Evolutionary conservation across 1,140 invertebrate species (phyloP).

Genomic region (Acromyrmex echinatior): DNA sequence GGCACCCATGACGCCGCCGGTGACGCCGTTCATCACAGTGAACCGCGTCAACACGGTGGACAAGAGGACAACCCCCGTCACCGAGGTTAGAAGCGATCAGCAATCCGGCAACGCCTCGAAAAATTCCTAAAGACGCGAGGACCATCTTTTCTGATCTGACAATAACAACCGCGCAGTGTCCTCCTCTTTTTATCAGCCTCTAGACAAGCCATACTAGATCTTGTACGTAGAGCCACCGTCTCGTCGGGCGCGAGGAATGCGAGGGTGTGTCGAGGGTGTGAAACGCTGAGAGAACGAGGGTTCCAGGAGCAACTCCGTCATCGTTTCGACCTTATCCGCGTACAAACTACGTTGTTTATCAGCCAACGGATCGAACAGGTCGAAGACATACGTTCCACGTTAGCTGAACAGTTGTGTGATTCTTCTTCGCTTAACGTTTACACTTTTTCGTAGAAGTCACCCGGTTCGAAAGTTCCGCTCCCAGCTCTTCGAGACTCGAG

Average conservation of each 20-base stretch:
- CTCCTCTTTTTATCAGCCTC: slow-evolving; percentile 41
- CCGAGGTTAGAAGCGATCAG: slow-evolving; percentile 84
- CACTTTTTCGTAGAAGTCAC: slow-evolving; percentile 12
- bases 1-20: slow-evolving; percentile 71
- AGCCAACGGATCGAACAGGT: background rate
- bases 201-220: slow-evolving; percentile 50
- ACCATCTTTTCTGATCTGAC: background rate
- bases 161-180: slow-evolving; percentile 27
- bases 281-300: background rate
- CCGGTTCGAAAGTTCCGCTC: background rate
- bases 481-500: background rate
- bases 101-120: slow-evolving; percentile 76
- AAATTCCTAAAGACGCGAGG: slow-evolving; percentile 74
- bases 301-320: background rate
- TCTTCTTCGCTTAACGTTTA: background rate
- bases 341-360: background rate
- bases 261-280: slow-evolving; percentile 10
- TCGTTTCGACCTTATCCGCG: background rate
- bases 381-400: background rate
- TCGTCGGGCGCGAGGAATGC: background rate
- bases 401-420: background rate
- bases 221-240: slow-evolving; percentile 13
- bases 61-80: slow-evolving; percentile 68
- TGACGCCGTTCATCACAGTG: slow-evolving; percentile 83
- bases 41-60: slow-evolving; percentile 72